Conservation (phyloP, 2,888 invertebrate species). For the Malacosoma neustria region DNA sequence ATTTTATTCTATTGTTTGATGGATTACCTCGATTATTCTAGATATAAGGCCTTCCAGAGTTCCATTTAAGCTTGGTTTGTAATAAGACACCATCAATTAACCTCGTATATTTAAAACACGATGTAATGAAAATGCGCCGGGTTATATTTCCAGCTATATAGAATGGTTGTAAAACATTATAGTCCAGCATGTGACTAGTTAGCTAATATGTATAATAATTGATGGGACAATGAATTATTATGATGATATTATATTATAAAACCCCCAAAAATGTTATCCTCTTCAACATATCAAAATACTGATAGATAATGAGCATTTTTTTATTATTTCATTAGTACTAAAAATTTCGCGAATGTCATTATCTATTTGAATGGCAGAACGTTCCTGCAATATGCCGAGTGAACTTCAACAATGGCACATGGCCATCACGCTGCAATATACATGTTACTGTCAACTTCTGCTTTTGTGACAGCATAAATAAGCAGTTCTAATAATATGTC, state of each 20-base stretch:
- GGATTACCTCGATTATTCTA: slow-evolving; percentile 10
- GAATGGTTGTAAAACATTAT: background rate
- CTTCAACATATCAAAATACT: too few species aligned
- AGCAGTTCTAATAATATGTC: too few species aligned
- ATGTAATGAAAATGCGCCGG: background rate
- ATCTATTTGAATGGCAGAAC: background rate
- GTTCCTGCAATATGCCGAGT: background rate
- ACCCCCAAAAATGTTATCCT: too few species aligned
- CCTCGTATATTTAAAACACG: slow-evolving; percentile 11
- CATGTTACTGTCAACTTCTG: background rate
- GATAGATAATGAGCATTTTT: too few species aligned
- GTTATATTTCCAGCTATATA: background rate
- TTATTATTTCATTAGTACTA: too few species aligned
- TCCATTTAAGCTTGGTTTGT: slow-evolving; percentile 12
- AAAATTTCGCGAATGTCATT: too few species aligned
- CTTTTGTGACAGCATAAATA: too few species aligned
- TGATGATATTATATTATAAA: too few species aligned
- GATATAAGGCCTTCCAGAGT: slow-evolving; percentile 16
- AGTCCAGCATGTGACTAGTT: background rate
- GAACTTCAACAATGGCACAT: background rate
- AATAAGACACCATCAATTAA: slow-evolving; percentile 21
- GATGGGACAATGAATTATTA: too few species aligned
- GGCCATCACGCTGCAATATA: background rate
- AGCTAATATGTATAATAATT: too few species aligned
- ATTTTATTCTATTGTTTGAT: too few species aligned